Conservation (phyloP, 2,888 invertebrate species). For the Gasteruption jaculator region DNA sequence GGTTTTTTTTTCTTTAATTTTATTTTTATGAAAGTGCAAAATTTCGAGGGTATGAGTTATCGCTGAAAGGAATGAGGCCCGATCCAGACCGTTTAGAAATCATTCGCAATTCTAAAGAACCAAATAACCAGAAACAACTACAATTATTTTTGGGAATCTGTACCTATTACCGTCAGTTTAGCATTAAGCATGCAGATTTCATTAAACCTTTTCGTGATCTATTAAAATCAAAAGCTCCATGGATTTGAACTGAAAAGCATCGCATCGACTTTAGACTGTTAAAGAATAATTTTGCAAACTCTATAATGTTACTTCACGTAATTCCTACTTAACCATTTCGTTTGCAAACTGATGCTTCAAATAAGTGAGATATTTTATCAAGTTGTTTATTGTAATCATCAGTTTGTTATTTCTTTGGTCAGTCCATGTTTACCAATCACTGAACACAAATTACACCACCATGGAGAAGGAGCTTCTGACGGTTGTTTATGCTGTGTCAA, state of each 20-base stretch:
- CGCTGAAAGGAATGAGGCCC: slow-evolving; percentile 6
- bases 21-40: too few species aligned
- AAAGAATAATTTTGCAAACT: slow-evolving; percentile 19
- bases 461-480: slow-evolving; percentile 32
- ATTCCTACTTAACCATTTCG: slow-evolving; percentile 9
- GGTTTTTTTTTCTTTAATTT: too few species aligned
- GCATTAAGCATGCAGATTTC: slow-evolving; percentile 9
- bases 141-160: slow-evolving; percentile 25
- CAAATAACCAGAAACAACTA: slow-evolving; percentile 29
- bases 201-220: slow-evolving; percentile 19
- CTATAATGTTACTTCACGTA: slow-evolving; percentile 15
- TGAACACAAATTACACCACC: slow-evolving; percentile 24
- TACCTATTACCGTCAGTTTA: slow-evolving; percentile 19
- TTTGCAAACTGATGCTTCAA: slow-evolving; percentile 13
- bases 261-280: slow-evolving; percentile 15
- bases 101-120: slow-evolving; percentile 28
- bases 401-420: slow-evolving; percentile 22
- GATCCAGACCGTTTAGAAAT: slow-evolving; percentile 19
- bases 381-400: slow-evolving; percentile 6
- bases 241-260: slow-evolving; percentile 20
- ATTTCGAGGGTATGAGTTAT: slow-evolving; percentile 16
- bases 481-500: slow-evolving; percentile 25
- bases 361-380: slow-evolving; percentile 25
- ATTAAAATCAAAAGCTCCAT: slow-evolving; percentile 11
- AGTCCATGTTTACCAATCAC: slow-evolving; percentile 22